Evolutionary conservation across 1,140 invertebrate genomes (phyloP), one percentile per base, ranked within the genome.

Genomic region (Pteromalus puparum): DNA sequence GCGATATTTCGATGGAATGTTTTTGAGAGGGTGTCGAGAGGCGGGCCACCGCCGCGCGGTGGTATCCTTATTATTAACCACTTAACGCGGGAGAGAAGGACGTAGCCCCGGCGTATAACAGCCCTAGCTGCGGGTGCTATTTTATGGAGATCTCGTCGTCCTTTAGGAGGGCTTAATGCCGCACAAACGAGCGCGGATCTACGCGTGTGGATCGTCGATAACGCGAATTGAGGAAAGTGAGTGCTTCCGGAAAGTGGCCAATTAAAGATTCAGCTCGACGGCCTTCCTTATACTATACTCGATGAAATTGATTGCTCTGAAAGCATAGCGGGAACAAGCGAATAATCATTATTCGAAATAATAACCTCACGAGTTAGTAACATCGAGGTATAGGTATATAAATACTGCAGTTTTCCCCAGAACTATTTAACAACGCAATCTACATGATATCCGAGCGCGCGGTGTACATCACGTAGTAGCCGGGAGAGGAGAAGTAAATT

Each of bases 51-150:
- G 53, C 12, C 1, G 13, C 15, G n/a, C 48, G 48, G 13, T 61
- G 53, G 24, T 72, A 10, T 67, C 24, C 30, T 65, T 76, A 82
- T 82, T 67, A 67, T 86, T 87, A 82, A 84, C 86, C 82, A 81
- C 24, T 48, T 18, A 38, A n/a, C 26, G 30, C 38, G 78, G 34
- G 34, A 46, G 77, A 24, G 34, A 42, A 18, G 26, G 61, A 68
- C 21, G 53, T 34, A 34, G 30, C 30, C 18, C 18, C 18, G 53
- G 18, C 18, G 53, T 61, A n/a, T n/a, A 61, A 61, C 53, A n/a
- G 53, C 53, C 18, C 48, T n/a, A n/a, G 48, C 48, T 18, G 53
- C 53, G 18, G 21, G 53, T 1, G 5, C 18, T 61, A 21, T 61
- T 61, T 61, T 61, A 61, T 61, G 21, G 53, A 61, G 53, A 61